phyloP scores from a whole-genome alignment of 2,113 vertebrate species.

The Apteryx mantelli region DNA sequence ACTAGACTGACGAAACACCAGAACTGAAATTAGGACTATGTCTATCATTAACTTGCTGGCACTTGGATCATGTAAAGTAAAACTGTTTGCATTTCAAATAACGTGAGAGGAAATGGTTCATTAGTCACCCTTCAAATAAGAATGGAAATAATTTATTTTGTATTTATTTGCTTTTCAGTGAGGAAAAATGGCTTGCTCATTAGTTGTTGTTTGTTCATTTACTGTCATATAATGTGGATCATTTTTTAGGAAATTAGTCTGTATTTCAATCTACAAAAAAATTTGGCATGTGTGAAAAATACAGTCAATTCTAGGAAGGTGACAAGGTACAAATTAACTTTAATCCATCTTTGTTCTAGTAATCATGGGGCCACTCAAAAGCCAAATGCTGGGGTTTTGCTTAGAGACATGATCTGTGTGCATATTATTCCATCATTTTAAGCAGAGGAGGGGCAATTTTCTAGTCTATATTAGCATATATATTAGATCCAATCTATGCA shows the following conservation, averaged over 20 bases:
- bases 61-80: background rate
- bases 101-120: background rate
- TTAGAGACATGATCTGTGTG: background rate
- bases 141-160: background rate
- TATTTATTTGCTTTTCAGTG: background rate
- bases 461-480: background rate
- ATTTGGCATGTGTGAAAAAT: background rate
- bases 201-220: background rate
- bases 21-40: background rate
- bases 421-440: background rate
- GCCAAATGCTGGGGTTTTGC: background rate
- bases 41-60: background rate
- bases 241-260: slow-evolving; percentile 2
- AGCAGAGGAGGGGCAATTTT: background rate
- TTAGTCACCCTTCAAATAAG: background rate
- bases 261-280: background rate
- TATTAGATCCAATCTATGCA: background rate
- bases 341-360: background rate
- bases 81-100: background rate
- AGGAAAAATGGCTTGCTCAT: background rate
- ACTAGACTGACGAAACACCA: background rate
- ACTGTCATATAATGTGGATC: background rate
- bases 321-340: background rate
- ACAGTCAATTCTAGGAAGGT: background rate
- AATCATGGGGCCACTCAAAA: background rate